These are phyloP conservation scores for Pantherophis guttatus DNA, from an alignment of 2,113 vertebrate genomes.

Conservation along the genomic window DNA sequence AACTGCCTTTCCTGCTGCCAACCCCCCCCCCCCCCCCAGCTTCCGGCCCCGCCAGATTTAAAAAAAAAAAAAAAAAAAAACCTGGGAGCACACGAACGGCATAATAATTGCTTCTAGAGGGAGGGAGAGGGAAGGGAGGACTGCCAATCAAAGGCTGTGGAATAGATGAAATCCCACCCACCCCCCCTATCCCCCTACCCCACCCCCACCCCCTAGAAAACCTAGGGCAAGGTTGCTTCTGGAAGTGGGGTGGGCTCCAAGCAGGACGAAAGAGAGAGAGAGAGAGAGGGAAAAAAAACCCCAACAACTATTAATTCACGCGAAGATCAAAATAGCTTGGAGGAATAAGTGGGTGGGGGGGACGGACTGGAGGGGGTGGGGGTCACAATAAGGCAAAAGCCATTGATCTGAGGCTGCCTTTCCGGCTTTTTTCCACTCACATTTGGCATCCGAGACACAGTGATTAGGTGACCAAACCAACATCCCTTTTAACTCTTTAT, in stretches of 20 bases:
- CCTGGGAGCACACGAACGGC: neutral
- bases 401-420: neutral
- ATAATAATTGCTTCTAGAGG: slow-evolving; percentile 11
- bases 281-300: too few species aligned
- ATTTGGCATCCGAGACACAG: slow-evolving; percentile 85
- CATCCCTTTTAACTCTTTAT: slow-evolving; percentile 88
- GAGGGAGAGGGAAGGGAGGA: neutral
- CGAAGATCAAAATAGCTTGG: neutral
- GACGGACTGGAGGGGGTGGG: neutral
- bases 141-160: slow-evolving; percentile 3
- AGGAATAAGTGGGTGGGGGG: neutral
- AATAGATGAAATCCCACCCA: neutral
- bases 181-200: too few species aligned
- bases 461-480: slow-evolving; percentile 88
- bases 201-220: neutral
- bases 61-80: neutral
- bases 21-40: neutral
- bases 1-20: neutral
- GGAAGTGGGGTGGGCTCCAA: neutral
- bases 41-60: neutral
- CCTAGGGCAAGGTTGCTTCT: neutral
- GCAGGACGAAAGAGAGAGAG: neutral
- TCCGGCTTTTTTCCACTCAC: slow-evolving; percentile 68
- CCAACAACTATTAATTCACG: neutral
- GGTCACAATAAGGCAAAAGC: neutral